These are phyloP conservation scores for Thymelicus sylvestris DNA, from an alignment of 2,888 invertebrate species.

Conservation along the genomic window DNA sequence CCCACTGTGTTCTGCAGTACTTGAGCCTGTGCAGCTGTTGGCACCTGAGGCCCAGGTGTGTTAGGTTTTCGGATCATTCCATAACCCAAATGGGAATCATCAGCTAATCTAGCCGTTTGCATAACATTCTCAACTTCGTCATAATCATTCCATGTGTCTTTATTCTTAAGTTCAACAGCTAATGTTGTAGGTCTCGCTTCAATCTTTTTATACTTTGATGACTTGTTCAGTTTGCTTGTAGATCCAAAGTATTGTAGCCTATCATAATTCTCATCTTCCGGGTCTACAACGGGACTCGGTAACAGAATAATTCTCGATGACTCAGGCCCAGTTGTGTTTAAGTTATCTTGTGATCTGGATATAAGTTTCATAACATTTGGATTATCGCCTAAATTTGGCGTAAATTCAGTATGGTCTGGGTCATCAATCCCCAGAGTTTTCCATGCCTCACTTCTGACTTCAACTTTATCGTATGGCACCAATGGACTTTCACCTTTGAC, in stretches of 20 bases:
- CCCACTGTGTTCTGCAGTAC: constrained; percentile 75
- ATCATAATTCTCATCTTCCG: constrained; percentile 89
- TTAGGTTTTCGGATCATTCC: constrained; percentile 90
- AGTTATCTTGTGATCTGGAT: constrained; percentile 80
- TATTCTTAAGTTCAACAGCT: constrained; percentile 72
- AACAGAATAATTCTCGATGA: constrained; percentile 84
- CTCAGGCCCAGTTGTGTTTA: constrained; percentile 75
- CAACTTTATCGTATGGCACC: constrained; percentile 90
- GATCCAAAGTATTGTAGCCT: constrained; percentile 92
- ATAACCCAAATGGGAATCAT: constrained; percentile 92
- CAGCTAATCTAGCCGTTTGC: constrained; percentile 89
- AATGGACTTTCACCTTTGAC: constrained; percentile 78
- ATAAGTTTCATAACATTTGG: constrained; percentile 79
- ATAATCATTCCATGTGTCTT: constrained; percentile 89
- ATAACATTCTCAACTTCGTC: constrained; percentile 89
- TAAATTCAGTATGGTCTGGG: constrained; percentile 88
- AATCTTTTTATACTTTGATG: constrained; percentile 88
- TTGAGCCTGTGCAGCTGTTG: constrained; percentile 78
- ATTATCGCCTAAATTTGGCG: constrained; percentile 75
- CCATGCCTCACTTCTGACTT: constrained; percentile 92
- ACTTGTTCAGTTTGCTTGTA: constrained; percentile 87
- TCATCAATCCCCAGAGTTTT: constrained; percentile 91
- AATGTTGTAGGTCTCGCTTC: constrained; percentile 85
- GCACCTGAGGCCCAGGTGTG: constrained; percentile 81
- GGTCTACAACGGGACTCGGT: constrained; percentile 76